phyloP scores from a whole-genome alignment of 2,888 invertebrate genomes.

The Phragmatobia fuliginosa region DNA sequence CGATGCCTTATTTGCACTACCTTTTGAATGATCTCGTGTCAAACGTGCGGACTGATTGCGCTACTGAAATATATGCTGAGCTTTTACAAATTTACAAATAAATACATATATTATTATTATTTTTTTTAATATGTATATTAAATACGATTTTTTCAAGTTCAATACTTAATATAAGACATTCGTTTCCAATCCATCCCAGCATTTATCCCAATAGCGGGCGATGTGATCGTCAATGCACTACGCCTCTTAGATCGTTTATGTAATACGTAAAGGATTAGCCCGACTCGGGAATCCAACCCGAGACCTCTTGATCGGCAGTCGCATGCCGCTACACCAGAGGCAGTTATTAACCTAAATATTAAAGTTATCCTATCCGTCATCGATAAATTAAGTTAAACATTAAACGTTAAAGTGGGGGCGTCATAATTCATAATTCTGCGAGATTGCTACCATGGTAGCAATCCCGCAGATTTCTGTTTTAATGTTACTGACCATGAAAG shows the following conservation, averaged over 20 bases:
- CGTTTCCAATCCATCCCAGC: constrained; percentile 4
- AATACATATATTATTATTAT: too few species aligned
- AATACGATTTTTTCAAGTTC: neutral
- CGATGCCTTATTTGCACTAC: neutral
- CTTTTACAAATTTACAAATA: neutral
- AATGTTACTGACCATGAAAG: too few species aligned
- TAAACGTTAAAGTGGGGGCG: too few species aligned
- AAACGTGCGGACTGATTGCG: constrained; percentile 8
- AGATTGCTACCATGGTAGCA: too few species aligned
- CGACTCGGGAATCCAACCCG: too few species aligned
- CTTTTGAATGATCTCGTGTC: neutral
- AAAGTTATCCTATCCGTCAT: too few species aligned
- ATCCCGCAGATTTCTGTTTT: too few species aligned
- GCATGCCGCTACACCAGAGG: too few species aligned
- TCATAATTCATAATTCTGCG: too few species aligned
- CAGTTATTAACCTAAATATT: too few species aligned
- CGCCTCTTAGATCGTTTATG: neutral
- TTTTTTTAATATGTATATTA: neutral
- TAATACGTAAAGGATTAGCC: neutral
- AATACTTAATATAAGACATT: neutral
- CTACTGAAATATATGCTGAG: neutral
- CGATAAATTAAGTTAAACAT: too few species aligned
- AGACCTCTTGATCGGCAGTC: too few species aligned
- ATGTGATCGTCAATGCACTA: constrained; percentile 24
- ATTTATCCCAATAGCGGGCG: constrained; percentile 20